Percentiles rank a stretch among this genome's conserved stretches.
These are phyloP conservation scores for Pseudomyrmex flavicornis DNA, from an alignment of 1,140 invertebrate species.

Conservation along the genomic window DNA sequence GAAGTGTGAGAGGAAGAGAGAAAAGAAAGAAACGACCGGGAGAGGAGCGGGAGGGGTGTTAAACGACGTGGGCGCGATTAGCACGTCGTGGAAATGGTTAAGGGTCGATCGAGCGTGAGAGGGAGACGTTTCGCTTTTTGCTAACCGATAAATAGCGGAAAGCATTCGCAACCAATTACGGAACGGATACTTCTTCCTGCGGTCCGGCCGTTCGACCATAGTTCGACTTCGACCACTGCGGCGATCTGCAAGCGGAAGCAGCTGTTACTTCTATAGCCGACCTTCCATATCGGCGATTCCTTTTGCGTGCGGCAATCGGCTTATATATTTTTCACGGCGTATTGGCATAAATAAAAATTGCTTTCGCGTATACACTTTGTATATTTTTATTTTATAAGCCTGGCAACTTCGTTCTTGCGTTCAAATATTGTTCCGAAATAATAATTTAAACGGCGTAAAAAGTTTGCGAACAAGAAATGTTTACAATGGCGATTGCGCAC, in stretches of 20 bases:
- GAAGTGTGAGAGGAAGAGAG: too few species aligned
- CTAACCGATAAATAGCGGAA: constrained; percentile 52
- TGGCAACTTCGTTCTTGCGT: neutral
- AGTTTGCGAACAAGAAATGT: too few species aligned
- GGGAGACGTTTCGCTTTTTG: constrained; percentile 49
- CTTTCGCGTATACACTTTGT: neutral
- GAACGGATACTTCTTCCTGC: constrained; percentile 52
- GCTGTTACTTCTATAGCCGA: constrained; percentile 28
- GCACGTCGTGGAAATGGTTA: constrained; percentile 55
- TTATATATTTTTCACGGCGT: neutral
- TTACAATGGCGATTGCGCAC: too few species aligned
- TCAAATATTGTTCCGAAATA: too few species aligned
- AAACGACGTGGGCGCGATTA: constrained; percentile 53
- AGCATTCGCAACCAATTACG: constrained; percentile 61
- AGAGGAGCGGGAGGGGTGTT: neutral
- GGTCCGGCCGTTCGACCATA: constrained; percentile 4
- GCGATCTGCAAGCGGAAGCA: constrained; percentile 18
- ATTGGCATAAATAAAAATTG: neutral
- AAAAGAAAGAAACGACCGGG: too few species aligned
- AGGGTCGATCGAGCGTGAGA: constrained; percentile 58
- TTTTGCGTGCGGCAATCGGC: neutral
- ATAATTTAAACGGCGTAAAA: too few species aligned
- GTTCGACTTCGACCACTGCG: neutral
- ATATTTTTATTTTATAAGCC: neutral
- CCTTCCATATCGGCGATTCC: neutral